A percentile compares a stretch with the other conserved stretches of the same genome.
Conservation (phyloP, 1,140 invertebrate genomes). For the Psix sp. region DNA sequence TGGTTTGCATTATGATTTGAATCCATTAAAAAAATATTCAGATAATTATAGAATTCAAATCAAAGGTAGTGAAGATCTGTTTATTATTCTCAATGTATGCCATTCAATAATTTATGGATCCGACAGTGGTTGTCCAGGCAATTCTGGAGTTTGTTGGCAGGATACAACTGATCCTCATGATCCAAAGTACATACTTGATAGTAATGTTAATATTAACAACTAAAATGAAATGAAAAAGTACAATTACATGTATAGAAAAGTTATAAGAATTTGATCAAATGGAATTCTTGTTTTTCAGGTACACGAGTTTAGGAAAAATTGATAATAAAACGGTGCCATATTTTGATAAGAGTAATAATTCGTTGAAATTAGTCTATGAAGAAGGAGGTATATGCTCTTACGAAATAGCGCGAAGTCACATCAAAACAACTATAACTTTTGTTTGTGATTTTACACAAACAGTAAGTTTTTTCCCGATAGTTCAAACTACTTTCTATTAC, state of each 20-base stretch:
- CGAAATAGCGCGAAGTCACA: slow-evolving; percentile 9
- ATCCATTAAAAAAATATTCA: slow-evolving; percentile 59
- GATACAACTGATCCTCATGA: slow-evolving; percentile 28
- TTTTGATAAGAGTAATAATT: slow-evolving; percentile 52
- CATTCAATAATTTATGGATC: slow-evolving; percentile 66
- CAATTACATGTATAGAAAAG: no score
- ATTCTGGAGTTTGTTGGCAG: slow-evolving; percentile 63
- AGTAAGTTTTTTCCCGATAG: slow-evolving; percentile 47
- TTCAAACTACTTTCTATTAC: no score
- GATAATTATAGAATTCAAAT: slow-evolving; percentile 68
- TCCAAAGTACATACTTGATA: no score
- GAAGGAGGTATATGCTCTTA: slow-evolving; percentile 58
- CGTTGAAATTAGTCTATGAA: slow-evolving; percentile 64
- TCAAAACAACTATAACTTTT: slow-evolving; percentile 67
- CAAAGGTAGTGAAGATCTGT: slow-evolving; percentile 23
- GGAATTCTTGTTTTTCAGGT: slow-evolving; percentile 53
- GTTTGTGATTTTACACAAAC: slow-evolving; percentile 65
- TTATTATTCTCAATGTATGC: slow-evolving; percentile 72
- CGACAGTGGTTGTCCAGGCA: slow-evolving; percentile 52
- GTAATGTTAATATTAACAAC: no score
- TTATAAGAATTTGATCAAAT: no score
- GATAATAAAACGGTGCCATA: slow-evolving; percentile 30
- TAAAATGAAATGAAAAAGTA: no score
- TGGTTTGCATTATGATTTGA: slow-evolving; percentile 65
- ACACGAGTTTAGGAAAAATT: slow-evolving; percentile 60